Conservation (phyloP, 1,140 invertebrate genomes). For the Magallana ariakensis region DNA sequence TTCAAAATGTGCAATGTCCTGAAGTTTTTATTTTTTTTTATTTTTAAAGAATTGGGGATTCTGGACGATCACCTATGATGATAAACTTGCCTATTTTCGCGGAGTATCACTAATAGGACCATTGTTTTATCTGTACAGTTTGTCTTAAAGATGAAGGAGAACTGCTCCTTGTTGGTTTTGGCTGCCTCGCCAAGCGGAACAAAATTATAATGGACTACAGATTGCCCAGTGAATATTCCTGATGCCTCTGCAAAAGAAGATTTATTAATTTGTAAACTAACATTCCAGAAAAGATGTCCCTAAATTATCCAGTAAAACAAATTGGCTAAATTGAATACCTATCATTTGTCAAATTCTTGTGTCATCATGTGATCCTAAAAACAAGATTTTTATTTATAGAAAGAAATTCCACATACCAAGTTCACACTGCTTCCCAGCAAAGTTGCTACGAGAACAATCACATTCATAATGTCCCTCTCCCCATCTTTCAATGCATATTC, state of each 20-base stretch:
- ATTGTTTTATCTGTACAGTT: constrained; percentile 44
- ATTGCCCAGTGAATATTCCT: constrained; percentile 64
- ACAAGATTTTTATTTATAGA: neutral
- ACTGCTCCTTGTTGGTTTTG: constrained; percentile 62
- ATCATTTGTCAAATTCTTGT: no score
- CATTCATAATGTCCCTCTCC: constrained; percentile 90
- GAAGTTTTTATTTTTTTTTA: no score
- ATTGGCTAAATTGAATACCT: neutral
- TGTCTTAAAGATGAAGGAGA: constrained; percentile 65
- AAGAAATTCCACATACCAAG: constrained; percentile 62
- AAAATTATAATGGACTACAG: constrained; percentile 69
- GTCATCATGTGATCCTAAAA: no score
- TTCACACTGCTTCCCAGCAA: constrained; percentile 70
- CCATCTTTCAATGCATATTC: constrained; percentile 92
- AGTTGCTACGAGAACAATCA: constrained; percentile 89
- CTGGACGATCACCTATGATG: no score
- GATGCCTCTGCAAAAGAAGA: constrained; percentile 67
- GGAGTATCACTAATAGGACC: constrained; percentile 41
- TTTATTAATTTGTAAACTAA: no score
- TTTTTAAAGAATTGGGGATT: no score
- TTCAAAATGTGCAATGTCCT: no score
- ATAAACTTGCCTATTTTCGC: neutral
- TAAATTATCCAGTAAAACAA: neutral
- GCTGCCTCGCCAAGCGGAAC: constrained; percentile 49
- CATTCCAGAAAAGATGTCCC: no score